Conservation (phyloP, 2,797 vertebrate genomes). For the Syndactyla subalaris region DNA sequence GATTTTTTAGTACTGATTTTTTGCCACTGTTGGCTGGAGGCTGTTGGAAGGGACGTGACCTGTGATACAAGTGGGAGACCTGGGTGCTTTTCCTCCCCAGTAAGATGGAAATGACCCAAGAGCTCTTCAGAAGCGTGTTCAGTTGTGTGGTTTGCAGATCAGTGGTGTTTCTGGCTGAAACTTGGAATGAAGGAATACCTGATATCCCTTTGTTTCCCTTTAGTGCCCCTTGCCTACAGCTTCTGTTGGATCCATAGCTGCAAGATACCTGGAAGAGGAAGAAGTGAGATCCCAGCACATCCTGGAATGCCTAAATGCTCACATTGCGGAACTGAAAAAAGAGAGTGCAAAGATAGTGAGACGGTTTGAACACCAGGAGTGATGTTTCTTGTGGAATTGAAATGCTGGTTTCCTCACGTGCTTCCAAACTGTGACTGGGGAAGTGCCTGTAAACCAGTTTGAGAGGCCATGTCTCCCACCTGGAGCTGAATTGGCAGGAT, state of each 20-base stretch:
- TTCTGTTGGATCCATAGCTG: constrained; percentile 77
- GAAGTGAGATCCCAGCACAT: constrained; percentile 82
- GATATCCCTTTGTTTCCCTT: constrained; percentile 15
- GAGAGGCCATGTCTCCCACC: not conserved
- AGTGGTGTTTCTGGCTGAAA: not conserved
- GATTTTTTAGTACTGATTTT: not conserved
- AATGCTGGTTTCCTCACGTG: not conserved
- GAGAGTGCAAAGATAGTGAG: constrained; percentile 83
- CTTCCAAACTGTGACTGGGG: not conserved
- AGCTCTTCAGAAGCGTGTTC: not conserved
- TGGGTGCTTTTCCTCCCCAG: not conserved
- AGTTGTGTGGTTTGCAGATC: not conserved
- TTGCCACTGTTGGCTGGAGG: not conserved
- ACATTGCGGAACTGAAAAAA: constrained; percentile 86
- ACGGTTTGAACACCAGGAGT: constrained; percentile 76
- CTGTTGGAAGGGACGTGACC: not conserved
- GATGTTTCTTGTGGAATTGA: not conserved
- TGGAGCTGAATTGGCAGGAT: not conserved
- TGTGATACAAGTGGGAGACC: not conserved
- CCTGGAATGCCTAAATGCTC: constrained; percentile 83
- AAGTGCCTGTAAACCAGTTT: not conserved
- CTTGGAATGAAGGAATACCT: not conserved
- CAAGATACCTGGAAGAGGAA: constrained; percentile 88
- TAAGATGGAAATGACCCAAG: not conserved
- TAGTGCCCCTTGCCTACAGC: constrained; percentile 74